Evolutionary conservation across 2,888 invertebrate genomes (phyloP), one percentile per base, ranked within the genome.

Genomic region (Eristalis intricaria): DNA sequence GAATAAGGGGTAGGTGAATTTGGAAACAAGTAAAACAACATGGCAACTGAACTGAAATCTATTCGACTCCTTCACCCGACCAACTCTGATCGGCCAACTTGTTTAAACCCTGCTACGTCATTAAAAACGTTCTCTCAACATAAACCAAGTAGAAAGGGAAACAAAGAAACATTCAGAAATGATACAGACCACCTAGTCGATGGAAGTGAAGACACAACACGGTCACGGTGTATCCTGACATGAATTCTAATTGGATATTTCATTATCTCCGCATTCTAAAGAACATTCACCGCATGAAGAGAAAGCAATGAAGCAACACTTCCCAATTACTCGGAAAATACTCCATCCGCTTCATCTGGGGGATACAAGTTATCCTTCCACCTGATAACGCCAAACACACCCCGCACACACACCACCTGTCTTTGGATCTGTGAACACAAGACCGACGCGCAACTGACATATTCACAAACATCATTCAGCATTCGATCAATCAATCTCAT

Each of bases 401-500:
- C 15, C 5, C 1, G n/a, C 43, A 50, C 19, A 5, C 43, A 19
- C 4, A 19, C 43, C 15, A 1, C 1, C n/a, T 50, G 43, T 8
- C 38, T 10, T 2, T 32, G 26, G 7, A 32, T 32, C 32, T 13
- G 13, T 38, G 38, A 38, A 15, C 38, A 0, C 29, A 50, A 50
- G 29, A 66, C 40, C 13, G 29, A 43, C 23, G 26, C 40, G 22
- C 35, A 65, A 15, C 23, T 15, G 23, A 29, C 22, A 11, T 7
- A 26, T 29, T 43, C 10, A 32, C 8, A 19, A 50, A 15, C 19
- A 50, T 22, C 38, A 7, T 60, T 56, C 50, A 56, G 11, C 50
- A 7, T 38, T 56, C 50, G 38, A n/a, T 19, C 50, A 50, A 50
- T 56, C 56, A 35, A 13, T 26, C 43, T 68, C 76, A 76, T 68